Evolutionary conservation across 2,113 vertebrate species (phyloP).

Genomic region (Psittacula cyanocephala): DNA sequence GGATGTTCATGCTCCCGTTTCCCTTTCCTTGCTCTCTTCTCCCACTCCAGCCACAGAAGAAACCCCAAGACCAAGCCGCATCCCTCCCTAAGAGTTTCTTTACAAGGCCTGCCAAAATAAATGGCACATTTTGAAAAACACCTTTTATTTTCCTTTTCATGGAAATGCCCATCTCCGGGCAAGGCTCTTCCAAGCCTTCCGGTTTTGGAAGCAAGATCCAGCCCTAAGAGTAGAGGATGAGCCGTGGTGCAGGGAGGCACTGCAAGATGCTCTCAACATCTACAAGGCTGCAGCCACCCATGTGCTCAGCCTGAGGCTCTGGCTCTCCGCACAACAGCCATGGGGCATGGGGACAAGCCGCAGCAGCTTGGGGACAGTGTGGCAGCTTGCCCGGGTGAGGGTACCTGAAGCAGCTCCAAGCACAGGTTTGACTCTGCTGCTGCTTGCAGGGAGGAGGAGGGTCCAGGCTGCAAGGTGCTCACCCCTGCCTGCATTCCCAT

Average conservation of each 20-base stretch:
- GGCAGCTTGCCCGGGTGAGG: neutral
- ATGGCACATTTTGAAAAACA: neutral
- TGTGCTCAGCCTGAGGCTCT: neutral
- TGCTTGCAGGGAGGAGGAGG: neutral
- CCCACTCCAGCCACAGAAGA: neutral
- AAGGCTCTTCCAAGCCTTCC: neutral
- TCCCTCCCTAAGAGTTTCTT: neutral
- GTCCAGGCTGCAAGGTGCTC: neutral
- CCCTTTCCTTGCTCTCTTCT: fast-evolving
- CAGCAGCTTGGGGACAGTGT: neutral
- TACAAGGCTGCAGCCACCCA: neutral
- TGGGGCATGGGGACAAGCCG: fast-evolving
- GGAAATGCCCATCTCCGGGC: neutral
- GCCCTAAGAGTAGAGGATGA: fast-evolving
- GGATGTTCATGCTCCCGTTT: neutral
- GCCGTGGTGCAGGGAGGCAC: fast-evolving
- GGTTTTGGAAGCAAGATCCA: neutral
- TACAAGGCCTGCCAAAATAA: neutral
- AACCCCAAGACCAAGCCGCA: fast-evolving
- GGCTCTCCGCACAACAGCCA: neutral
- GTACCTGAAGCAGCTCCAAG: neutral
- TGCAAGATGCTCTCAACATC: fast-evolving
- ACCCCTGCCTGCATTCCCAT: neutral
- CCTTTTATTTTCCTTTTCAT: neutral
- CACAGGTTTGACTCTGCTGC: fast-evolving